Evolutionary conservation across 2,113 vertebrate genomes (phyloP).

Genomic region (Illadopsis cleaveri): DNA sequence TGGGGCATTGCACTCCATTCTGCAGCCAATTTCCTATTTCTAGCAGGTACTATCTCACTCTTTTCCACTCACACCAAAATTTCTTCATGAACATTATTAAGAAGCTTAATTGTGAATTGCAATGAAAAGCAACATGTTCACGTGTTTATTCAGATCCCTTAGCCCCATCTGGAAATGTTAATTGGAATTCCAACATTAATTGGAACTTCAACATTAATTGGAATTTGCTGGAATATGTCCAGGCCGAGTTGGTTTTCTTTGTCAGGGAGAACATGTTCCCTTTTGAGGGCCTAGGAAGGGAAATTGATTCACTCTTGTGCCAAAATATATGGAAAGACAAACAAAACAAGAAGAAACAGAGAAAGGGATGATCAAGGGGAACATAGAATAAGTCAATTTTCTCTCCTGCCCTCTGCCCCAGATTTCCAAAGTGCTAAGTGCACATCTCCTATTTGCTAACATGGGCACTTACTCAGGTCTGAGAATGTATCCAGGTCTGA

Average conservation of each 20-base stretch:
- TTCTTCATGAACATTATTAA: background rate
- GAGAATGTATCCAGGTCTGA: background rate
- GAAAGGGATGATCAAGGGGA: background rate
- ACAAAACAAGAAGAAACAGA: background rate
- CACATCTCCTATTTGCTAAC: background rate
- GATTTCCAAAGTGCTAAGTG: background rate
- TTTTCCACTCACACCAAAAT: background rate
- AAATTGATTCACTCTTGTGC: background rate
- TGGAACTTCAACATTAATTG: background rate
- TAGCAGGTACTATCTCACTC: background rate
- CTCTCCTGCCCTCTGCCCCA: background rate
- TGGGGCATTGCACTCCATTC: background rate
- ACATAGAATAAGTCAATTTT: background rate
- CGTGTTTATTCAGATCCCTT: background rate
- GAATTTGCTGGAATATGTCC: background rate
- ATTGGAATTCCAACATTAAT: conserved; percentile 18
- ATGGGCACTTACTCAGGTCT: background rate
- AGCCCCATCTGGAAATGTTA: background rate
- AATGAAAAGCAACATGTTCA: background rate
- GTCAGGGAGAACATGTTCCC: background rate
- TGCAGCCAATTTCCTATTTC: background rate
- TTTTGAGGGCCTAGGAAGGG: background rate
- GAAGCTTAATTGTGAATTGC: background rate
- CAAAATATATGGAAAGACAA: background rate
- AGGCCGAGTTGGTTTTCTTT: background rate